phyloP scores from a whole-genome alignment of 2,113 vertebrate species.

The Cynopterus brachyotis region DNA sequence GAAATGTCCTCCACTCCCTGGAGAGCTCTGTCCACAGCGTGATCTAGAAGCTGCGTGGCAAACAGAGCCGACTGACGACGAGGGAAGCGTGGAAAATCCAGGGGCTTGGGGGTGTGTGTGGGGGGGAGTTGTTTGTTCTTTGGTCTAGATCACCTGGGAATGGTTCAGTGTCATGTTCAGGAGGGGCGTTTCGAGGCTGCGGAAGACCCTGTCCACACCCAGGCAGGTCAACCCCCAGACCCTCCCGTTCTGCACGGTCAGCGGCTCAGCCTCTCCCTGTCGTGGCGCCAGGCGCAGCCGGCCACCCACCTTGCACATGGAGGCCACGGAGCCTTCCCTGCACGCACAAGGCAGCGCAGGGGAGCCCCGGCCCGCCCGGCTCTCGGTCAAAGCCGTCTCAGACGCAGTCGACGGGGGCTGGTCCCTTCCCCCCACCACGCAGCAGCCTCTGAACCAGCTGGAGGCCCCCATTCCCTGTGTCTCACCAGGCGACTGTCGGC shows the following conservation, averaged over 20 bases:
- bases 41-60: neutral
- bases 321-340: accelerated
- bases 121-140: neutral
- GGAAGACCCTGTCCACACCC: too few species aligned
- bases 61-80: neutral
- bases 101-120: too few species aligned
- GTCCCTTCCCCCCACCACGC: too few species aligned
- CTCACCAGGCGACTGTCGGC: neutral
- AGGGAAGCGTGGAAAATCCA: neutral
- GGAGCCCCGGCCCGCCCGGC: neutral
- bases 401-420: accelerated
- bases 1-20: too few species aligned
- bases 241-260: too few species aligned
- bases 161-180: neutral
- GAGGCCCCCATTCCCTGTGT: too few species aligned
- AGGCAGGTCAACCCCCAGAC: too few species aligned
- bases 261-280: too few species aligned
- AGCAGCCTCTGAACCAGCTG: neutral
- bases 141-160: neutral
- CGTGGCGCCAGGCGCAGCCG: accelerated
- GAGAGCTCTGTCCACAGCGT: neutral
- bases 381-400: neutral
- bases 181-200: neutral
- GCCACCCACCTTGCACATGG: neutral
- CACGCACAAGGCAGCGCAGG: accelerated